phyloP scores from a whole-genome alignment of 2,113 vertebrate species.

The Cottus gobio region DNA sequence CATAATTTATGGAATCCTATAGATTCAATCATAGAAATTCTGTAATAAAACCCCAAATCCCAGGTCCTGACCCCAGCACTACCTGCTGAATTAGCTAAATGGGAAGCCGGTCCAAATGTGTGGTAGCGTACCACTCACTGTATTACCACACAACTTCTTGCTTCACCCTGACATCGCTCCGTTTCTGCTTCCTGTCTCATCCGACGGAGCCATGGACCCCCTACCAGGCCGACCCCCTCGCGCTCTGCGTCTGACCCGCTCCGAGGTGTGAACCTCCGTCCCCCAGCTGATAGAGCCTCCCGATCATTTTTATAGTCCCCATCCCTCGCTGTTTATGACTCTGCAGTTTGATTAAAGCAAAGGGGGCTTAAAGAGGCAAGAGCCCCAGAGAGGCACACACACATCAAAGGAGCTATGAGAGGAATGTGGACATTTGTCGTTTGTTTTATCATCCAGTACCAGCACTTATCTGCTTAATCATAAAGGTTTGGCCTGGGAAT shows the following conservation, averaged over 20 bases:
- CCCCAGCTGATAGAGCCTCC: conserved; percentile 67
- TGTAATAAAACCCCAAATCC: too few relatives aligned
- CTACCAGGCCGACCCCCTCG: conserved; percentile 41
- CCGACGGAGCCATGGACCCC: conserved; percentile 65
- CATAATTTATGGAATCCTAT: neutral
- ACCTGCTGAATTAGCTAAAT: neutral
- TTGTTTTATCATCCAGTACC: conserved; percentile 74
- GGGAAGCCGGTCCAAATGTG: neutral
- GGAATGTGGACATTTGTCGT: conserved; percentile 79
- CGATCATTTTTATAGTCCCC: conserved; percentile 75
- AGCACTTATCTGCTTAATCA: conserved; percentile 74
- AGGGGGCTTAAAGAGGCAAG: conserved; percentile 48
- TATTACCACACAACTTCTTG: neutral
- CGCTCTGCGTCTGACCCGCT: conserved; percentile 61
- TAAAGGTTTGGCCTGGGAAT: conserved; percentile 66
- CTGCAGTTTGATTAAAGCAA: conserved; percentile 73
- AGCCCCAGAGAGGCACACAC: conserved; percentile 42
- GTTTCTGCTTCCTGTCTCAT: conserved; percentile 68
- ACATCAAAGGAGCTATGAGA: conserved; percentile 79
- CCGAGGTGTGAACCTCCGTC: conserved; percentile 70
- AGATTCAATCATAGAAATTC: neutral
- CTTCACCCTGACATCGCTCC: conserved; percentile 18
- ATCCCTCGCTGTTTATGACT: conserved; percentile 71
- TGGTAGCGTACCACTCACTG: neutral
- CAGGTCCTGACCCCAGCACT: neutral